Base-by-base conservation (phyloP, 2,888 invertebrate species). In the Sinohyriopsis cumingii region DNA sequence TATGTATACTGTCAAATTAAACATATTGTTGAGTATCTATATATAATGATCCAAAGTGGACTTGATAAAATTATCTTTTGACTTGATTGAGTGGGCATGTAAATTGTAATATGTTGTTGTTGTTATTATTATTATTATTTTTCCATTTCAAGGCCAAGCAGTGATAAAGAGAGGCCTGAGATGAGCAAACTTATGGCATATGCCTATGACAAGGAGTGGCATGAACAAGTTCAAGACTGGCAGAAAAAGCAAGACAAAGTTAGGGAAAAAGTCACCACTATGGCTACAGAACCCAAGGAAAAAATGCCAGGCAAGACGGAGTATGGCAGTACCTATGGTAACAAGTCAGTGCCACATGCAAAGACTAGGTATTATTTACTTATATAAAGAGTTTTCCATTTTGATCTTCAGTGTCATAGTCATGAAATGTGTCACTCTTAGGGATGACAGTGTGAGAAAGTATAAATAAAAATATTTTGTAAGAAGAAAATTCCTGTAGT, bases 191-290 rank as follows among this genome's bases (percentile, higher is more conserved):
- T 86, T 12, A 64, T 86, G 59, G 75, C 83, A 15, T 82, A 80
- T 68, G 80, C 75, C 25, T 86, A 86, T 72, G 82, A 82, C 56
- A 70, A 75, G 61, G 82, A 83, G 63, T 86, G 84, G 84, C 80
- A 84, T 20, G 79, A 82, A 6, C 67, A 80, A 33, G 60, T 80
- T 9, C 73, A 74, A n/a, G 69, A 71, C 25, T 80, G 79, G 81
- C 81, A 83, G 55, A 66, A 64, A 12, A 81, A 79, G 63, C 81
- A 81, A 65, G 80, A 82, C 5, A 70, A 65, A 53, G 69, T 76
- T 20, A 67, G 79, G 54, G 70, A 65, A 1, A 70, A 75, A 59
- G 77, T 79, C 68, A 64, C 59, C 59, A 70, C 73, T 22, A 69
- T 74, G 71, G 65, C 79, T 70, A 76, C 75, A 1, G 69, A 73